These are phyloP conservation scores for Melangyna quadrimaculata DNA, from an alignment of 2,888 invertebrate genomes.

Conservation along the genomic window DNA sequence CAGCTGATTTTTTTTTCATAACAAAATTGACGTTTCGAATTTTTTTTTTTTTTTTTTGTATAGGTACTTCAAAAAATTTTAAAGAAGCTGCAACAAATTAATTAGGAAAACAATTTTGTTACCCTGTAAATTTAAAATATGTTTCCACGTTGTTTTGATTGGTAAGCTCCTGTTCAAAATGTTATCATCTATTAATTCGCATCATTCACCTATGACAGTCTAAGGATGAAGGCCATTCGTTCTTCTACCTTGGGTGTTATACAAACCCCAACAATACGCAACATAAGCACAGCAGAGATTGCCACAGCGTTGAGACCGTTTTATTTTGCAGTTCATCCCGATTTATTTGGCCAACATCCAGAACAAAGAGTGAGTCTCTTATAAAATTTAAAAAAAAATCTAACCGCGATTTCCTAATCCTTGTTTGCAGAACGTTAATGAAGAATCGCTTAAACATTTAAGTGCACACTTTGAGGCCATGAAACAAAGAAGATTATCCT, in stretches of 20 bases:
- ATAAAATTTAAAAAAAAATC: too few relatives aligned
- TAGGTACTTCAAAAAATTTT: slow-evolving; percentile 21
- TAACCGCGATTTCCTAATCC: not conserved
- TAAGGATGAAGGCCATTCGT: slow-evolving; percentile 29
- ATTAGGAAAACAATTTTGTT: not conserved
- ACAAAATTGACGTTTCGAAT: slow-evolving; percentile 29
- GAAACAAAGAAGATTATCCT: slow-evolving; percentile 83
- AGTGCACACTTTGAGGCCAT: slow-evolving; percentile 92
- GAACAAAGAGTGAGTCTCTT: slow-evolving; percentile 87
- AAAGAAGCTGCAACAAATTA: slow-evolving; percentile 22
- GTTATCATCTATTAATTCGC: not conserved
- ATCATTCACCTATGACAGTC: slow-evolving; percentile 2
- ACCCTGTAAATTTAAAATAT: slow-evolving; percentile 15
- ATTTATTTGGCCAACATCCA: slow-evolving; percentile 95
- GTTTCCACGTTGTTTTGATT: slow-evolving; percentile 57
- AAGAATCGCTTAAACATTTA: slow-evolving; percentile 92
- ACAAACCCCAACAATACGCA: slow-evolving; percentile 58
- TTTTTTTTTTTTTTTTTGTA: slow-evolving; percentile 6
- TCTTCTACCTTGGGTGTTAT: slow-evolving; percentile 25
- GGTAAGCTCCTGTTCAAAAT: slow-evolving; percentile 27
- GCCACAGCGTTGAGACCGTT: slow-evolving; percentile 95
- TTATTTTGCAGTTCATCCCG: slow-evolving; percentile 97
- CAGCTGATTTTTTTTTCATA: slow-evolving; percentile 35
- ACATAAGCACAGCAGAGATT: slow-evolving; percentile 89
- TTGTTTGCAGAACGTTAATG: slow-evolving; percentile 88